Base-by-base conservation (phyloP, 2,888 invertebrate species). In the Onthophagus sagittarius region DNA sequence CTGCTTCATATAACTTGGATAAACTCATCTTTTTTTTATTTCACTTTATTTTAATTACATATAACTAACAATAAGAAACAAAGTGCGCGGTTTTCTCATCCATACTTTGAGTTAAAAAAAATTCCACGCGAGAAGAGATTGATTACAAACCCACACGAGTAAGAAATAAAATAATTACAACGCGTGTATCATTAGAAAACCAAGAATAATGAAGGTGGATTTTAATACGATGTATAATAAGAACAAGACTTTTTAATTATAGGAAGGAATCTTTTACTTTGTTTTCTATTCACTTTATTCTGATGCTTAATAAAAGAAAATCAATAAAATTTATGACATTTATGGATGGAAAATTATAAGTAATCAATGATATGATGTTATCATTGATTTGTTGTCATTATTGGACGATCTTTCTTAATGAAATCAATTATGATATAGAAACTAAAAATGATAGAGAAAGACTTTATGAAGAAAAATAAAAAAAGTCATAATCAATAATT, bases 1-100 rank as follows among this genome's bases (percentile, higher is more conserved):
- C 82, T 84, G 83, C 83, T 84, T 82, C 82, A 84, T 83, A 84
- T 83, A 84, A 82, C 84, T 82, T 81, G 76, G 23, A 23, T 23
- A 23, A 23, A 23, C 23, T 23, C 23, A 23, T 23, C 3, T 23
- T 23, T 23, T 23, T 23, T 23, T 23, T 23, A 23, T 3, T 23
- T 53, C 39, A 79, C 78, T 78, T 79, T 77, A 78, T 77, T 78
- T 91, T 91, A 92, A 91, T 91, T 92, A 92, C 91, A 89, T 89
- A 88, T 86, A 62, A 63, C 33, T 63, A 14, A 15, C 23, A 31
- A 31, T 71, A 63, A 23, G 39, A 53, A 53, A 53, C 7, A 53
- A 53, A 53, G 11, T 53, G 23, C 23, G 3, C 23, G 11, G 39
- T 53, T 53, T 87, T 87, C 89, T 90, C 91, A 91, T 91, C 91